Conservation (phyloP, 2,113 vertebrate species). For the Ardeotis arabs region DNA sequence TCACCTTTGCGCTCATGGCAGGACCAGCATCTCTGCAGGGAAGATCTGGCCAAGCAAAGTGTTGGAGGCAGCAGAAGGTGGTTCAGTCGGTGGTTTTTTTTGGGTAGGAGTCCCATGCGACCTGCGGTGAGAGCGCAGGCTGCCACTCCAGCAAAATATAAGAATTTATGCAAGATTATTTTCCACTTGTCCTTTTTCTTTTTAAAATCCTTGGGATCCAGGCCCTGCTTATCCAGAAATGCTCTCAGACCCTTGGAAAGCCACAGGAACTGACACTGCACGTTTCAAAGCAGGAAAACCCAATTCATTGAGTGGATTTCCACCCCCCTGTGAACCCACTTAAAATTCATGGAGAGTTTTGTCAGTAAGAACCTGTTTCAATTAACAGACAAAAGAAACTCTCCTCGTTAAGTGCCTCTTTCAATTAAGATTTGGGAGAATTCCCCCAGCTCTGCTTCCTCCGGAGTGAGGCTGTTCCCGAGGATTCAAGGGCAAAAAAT, state of each 20-base stretch:
- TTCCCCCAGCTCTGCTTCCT: constrained; percentile 28
- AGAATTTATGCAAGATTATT: background rate
- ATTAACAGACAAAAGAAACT: constrained; percentile 63
- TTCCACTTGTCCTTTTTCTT: background rate
- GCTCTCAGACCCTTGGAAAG: background rate
- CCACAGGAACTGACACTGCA: background rate
- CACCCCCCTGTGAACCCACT: background rate
- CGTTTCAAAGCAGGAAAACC: constrained; percentile 38
- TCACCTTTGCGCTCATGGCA: background rate
- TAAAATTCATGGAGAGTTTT: constrained; percentile 69
- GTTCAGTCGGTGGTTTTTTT: fast-evolving
- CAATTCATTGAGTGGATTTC: constrained; percentile 20
- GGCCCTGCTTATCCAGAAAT: background rate
- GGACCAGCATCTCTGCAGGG: background rate
- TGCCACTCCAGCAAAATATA: background rate
- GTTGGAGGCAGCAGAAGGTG: background rate
- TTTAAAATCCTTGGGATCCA: background rate
- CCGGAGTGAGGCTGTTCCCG: background rate
- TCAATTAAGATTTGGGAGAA: constrained; percentile 61
- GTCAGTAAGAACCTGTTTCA: constrained; percentile 67
- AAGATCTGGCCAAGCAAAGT: background rate
- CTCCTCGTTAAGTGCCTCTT: constrained; percentile 55
- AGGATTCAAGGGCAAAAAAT: constrained; percentile 31
- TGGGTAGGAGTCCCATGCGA: fast-evolving
- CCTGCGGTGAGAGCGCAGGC: background rate